Base-by-base conservation (phyloP, 2,113 vertebrate genomes). In the Natator depressus region DNA sequence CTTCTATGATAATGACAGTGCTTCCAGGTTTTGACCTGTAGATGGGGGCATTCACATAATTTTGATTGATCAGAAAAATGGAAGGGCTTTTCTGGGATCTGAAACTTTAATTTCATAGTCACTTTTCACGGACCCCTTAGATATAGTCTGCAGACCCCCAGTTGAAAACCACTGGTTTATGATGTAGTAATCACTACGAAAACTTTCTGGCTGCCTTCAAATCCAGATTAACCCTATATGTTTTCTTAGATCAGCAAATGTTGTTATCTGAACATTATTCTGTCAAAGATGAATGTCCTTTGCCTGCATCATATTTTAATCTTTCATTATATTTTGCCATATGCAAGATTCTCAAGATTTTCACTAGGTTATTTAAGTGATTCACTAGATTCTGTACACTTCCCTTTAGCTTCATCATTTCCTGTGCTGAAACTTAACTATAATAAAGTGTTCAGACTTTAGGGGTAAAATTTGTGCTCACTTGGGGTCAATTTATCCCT, bases 231-330 rank as follows among this genome's bases (percentile, higher is more conserved):
- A 38, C 27, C 47, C 5, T 72, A 90, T 38, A 47, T 80, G 55
- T 87, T 96, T 85, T 94, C 51, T 88, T 55, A 1, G 86, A n/a
- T 90, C 42, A 84, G 86, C 57, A 13, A 53, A 38, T 47, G 22
- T 27, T 91, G 80, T 85, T 93, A 89, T 49, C 42, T 91, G 75
- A 92, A 84, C 65, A 49, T 93, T 97, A 95, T 86, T 82, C 38
- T 95, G 80, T 93, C 55, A 54, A 85, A 88, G 54, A 78, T 92
- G 24, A 5, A 35, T 89, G 42, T 0, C 1, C 91, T 0, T 87
- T 87, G 1, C 1, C 13, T 83, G 2, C 55, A 10, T 82, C 11
- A 62, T 69, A 46, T n/a, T 38, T 65, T 38, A 38, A 38, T 38
- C n/a, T 72, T n/a, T 38, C 35, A 38, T 10, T n/a, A 69, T 69